Conservation (phyloP, 2,113 vertebrate genomes). For the Sinocyclocheilus grahami region DNA sequence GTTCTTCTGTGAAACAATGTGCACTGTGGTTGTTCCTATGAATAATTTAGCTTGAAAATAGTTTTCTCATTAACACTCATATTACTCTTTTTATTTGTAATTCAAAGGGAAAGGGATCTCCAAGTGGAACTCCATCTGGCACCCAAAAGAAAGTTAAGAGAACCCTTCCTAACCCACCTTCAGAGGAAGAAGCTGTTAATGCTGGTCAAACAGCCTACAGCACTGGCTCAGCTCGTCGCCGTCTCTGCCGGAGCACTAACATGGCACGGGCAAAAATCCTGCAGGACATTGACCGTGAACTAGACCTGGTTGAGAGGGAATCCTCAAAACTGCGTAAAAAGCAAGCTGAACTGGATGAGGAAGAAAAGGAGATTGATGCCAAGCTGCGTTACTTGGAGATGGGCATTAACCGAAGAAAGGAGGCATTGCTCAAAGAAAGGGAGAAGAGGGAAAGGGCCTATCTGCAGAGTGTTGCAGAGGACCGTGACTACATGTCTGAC, state of each 20-base stretch:
- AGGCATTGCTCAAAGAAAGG: conserved; percentile 91
- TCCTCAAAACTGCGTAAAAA: conserved; percentile 97
- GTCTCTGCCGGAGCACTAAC: conserved; percentile 93
- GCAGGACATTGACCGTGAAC: conserved; percentile 96
- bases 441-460: conserved; percentile 97
- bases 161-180: conserved; percentile 95
- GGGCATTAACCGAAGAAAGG: conserved; percentile 97
- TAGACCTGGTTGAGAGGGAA: conserved; percentile 94
- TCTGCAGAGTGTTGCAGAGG: conserved; percentile 96
- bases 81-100: too few relatives aligned
- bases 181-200: conserved; percentile 83
- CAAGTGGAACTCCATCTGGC: conserved; percentile 81
- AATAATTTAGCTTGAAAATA: background rate
- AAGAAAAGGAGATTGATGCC: conserved; percentile 98
- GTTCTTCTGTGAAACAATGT: background rate
- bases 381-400: conserved; percentile 96
- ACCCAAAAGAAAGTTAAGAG: conserved; percentile 97
- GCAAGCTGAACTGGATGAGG: conserved; percentile 96
- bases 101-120: conserved; percentile 82
- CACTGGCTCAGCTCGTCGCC: conserved; percentile 86
- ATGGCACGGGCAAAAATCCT: conserved; percentile 98
- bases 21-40: background rate
- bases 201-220: conserved; percentile 80
- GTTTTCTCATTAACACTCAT: too few relatives aligned
- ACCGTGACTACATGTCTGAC: conserved; percentile 98